Evolutionary conservation across 2,888 invertebrate genomes (phyloP).

Genomic region (Zonitis immaculata): DNA sequence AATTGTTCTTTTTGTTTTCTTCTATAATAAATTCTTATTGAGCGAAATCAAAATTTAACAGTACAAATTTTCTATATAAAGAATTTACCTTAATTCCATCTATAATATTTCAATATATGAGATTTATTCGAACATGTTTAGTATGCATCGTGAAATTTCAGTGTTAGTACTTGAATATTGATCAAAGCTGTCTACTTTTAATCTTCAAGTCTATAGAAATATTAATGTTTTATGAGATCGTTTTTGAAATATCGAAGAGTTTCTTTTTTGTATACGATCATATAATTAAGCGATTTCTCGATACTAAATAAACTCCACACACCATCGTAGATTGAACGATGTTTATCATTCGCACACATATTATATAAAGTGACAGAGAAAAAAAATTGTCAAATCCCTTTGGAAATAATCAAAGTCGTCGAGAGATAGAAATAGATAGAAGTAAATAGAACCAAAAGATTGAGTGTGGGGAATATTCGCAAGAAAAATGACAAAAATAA

Average conservation of each 20-base stretch:
- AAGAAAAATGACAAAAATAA: constrained; percentile 33
- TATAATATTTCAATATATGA: not conserved
- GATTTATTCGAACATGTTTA: constrained; percentile 17
- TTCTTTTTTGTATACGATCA: not conserved
- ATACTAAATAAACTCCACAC: too few relatives aligned
- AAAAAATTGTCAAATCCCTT: constrained; percentile 22
- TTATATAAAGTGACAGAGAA: constrained; percentile 4
- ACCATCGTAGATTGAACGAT: not conserved
- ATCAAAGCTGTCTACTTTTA: constrained; percentile 25
- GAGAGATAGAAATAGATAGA: constrained; percentile 25
- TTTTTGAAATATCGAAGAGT: constrained; percentile 20
- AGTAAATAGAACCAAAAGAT: too few relatives aligned
- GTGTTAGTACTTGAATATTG: constrained; percentile 27
- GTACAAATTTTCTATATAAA: not conserved
- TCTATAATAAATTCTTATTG: not conserved
- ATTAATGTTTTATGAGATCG: constrained; percentile 18
- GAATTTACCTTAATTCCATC: not conserved
- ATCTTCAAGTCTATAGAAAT: constrained; percentile 23
- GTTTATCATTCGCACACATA: constrained; percentile 1
- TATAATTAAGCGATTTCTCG: constrained; percentile 4
- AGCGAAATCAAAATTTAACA: not conserved
- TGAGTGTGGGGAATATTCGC: constrained; percentile 29
- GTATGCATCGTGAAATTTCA: constrained; percentile 27
- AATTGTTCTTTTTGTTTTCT: not conserved
- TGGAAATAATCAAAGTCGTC: constrained; percentile 18